Conservation (phyloP, 2,797 vertebrate species). For the Hipposideros larvatus region DNA sequence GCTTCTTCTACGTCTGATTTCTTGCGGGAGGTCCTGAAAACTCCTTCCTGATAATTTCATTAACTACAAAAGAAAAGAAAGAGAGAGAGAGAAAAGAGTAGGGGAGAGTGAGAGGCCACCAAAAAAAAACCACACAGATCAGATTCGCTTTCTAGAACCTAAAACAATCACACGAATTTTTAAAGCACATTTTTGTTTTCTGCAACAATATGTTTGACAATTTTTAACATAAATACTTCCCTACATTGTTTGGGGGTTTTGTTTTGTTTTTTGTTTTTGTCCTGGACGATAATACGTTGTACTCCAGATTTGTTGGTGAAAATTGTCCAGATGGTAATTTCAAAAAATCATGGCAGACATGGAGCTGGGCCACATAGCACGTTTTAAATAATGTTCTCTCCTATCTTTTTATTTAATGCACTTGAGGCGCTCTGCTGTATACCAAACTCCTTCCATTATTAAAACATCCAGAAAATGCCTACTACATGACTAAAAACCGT, state of each 20-base stretch:
- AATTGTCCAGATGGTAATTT: neutral
- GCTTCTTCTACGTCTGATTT: slow-evolving; percentile 94
- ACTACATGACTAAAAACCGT: accelerated
- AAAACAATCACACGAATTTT: accelerated
- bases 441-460: neutral
- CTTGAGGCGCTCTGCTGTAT: accelerated
- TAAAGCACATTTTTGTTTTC: neutral
- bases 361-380: neutral
- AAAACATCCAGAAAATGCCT: neutral
- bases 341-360: neutral
- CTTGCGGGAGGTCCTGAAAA: slow-evolving; percentile 95
- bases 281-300: neutral
- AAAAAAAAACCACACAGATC: neutral
- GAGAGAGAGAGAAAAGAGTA: slow-evolving; percentile 69
- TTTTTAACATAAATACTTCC: neutral
- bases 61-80: slow-evolving; percentile 92
- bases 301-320: neutral
- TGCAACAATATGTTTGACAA: accelerated
- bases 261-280: too few species aligned
- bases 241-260: neutral
- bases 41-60: slow-evolving; percentile 99
- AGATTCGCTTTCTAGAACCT: neutral
- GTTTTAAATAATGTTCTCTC: neutral
- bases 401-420: neutral
- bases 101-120: neutral